Evolutionary conservation across 2,797 vertebrate species (phyloP), one percentile per base, ranked within the genome.

Genomic region (Neostethus bicornis): DNA sequence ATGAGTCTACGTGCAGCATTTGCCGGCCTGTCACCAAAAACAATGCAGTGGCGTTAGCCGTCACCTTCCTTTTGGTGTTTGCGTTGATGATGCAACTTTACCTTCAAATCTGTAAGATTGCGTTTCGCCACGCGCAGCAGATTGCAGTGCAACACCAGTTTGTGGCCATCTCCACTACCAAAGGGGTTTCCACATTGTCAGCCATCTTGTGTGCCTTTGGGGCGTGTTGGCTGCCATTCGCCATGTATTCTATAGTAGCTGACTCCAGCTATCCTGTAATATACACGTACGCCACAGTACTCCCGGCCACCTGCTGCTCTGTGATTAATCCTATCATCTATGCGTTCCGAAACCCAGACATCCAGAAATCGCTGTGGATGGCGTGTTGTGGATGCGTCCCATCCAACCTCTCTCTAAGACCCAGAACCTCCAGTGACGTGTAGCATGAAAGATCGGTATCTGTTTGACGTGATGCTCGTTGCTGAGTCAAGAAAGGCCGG

Each of bases 71-170:
- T 44, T 91, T 96, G 4, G 92, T 96, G 47, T 95, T 96, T 38
- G 93, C 93, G 34, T 88, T 96, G 38, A 94, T 97, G 90, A 91
- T 93, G 92, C 95, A 96, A 90, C 93, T 97, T 19, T 95, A 96
- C 89, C 90, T 94, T 66, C 95, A 95, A 69, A 97, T 97, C 85
- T 96, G 95, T 89, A 92, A 90, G 72, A 94, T 97, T 49, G 95
- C 94, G 73, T 92, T 93, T 73, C 92, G 94, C 57, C 95, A 97
- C 25, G 95, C 95, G 0, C 95, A 97, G 82, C 95, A 97, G 88
- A 97, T 97, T 13, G 95, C 95, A 2, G 93, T 95, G 77, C 95
- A 97, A 89, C 94, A 93, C 71, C 95, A 96, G 79, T 94, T 95
- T 34, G 77, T 94, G 75, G 93, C 93, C 86, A 92, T 92, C 48